Conservation (phyloP, 2,113 vertebrate genomes). For the Xiphophorus maculatus region DNA sequence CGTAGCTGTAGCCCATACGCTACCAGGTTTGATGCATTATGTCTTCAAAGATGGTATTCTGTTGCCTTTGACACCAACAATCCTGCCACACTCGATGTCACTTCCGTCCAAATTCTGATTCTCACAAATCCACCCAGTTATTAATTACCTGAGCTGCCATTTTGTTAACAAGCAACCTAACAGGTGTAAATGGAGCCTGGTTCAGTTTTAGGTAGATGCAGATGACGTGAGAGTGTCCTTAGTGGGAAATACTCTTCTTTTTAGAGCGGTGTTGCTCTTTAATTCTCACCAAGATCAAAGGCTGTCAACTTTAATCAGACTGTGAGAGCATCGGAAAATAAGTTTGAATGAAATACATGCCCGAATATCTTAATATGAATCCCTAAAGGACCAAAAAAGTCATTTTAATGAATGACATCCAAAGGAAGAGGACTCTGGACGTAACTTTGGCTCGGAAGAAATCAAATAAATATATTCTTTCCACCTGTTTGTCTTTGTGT, state of each 20-base stretch:
- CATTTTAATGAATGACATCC: constrained; percentile 52
- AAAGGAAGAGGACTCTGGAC: constrained; percentile 32
- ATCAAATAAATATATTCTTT: constrained; percentile 1
- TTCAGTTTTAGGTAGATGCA: constrained; percentile 11
- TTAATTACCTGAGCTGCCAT: no score
- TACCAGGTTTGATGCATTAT: neutral
- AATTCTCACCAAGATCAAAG: constrained; percentile 56
- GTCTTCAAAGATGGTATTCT: neutral
- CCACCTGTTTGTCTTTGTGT: constrained; percentile 33
- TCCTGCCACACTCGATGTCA: neutral
- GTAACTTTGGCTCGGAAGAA: constrained; percentile 7
- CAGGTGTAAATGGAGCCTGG: neutral
- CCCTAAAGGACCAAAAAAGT: constrained; percentile 42
- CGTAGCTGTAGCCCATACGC: neutral
- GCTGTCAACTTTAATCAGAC: constrained; percentile 49
- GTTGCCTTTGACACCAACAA: neutral
- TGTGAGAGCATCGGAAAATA: constrained; percentile 11
- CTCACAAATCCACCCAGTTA: no score
- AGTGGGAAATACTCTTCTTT: constrained; percentile 38
- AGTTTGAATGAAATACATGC: constrained; percentile 44
- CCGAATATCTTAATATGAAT: constrained; percentile 44
- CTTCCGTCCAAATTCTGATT: neutral
- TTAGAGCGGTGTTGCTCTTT: constrained; percentile 35
- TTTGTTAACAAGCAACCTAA: no score
- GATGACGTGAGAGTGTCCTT: constrained; percentile 63